Base-by-base conservation (phyloP, 2,888 invertebrate species). In the Bruchidius siliquastri region DNA sequence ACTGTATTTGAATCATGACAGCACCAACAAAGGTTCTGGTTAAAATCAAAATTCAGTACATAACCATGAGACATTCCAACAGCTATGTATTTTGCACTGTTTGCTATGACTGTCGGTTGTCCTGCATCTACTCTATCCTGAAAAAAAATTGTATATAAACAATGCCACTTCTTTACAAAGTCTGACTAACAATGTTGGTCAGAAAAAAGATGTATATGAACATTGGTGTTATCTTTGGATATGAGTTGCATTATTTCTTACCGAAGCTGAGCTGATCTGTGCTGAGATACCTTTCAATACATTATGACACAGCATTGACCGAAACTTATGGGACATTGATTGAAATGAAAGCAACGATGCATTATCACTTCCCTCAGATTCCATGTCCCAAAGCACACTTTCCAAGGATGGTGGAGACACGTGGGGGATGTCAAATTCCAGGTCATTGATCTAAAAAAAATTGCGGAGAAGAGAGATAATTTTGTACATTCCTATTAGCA, bases 41-140 rank as follows among this genome's bases (percentile, higher is more conserved):
- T 92, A 71, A 90, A 88, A 88, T 95, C 95, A 87, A 96, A 96
- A 73, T 96, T 92, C 30, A 98, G 88, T 72, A 97, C 90, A 79
- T 96, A 92, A 0, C 98, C 98, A 86, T 97, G 96, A 26, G 97
- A 96, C 32, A 97, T 98, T 67, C 98, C 98, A 32, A 98, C 91
- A n/a, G 95, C 95, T 76, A 97, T 90, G 86, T 93, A 91, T 73
- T 93, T 92, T 10, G 91, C 88, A 77, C 89, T 90, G 4, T 94
- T 94, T 79, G 95, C 93, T 82, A 95, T 90, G 6, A 96, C 93
- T 75, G 96, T 96, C 13, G 97, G 95, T 77, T 93, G 89, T 4
- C 98, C 98, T 73, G 96, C 95, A 86, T 94, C 93, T 20, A 96
- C 94, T 79, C 95, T 90, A 81, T 97, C 96, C 94, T 95, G 83